A percentile compares a stretch with the other conserved stretches of the same genome.
Conservation (phyloP, 2,797 vertebrate genomes). For the Gorsachius magnificus region DNA sequence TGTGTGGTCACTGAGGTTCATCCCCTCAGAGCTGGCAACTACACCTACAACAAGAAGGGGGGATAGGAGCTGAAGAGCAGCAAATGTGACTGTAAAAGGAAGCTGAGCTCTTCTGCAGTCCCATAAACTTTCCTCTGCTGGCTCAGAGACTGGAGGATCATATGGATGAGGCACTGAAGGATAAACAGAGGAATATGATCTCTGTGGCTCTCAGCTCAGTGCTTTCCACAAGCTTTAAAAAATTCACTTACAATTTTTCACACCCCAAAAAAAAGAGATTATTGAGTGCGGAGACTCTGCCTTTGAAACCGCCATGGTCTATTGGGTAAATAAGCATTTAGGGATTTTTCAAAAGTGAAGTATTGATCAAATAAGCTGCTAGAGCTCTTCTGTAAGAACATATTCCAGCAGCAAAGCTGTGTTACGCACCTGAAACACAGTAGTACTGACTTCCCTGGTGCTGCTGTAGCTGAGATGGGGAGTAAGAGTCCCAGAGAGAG, state of each 20-base stretch:
- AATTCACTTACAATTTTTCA: constrained; percentile 25
- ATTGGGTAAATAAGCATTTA: constrained; percentile 42
- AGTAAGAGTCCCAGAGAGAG: background rate
- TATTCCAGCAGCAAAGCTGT: constrained; percentile 25
- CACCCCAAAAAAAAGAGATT: background rate
- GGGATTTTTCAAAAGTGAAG: constrained; percentile 59
- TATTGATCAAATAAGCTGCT: constrained; percentile 68
- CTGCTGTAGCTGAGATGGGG: background rate
- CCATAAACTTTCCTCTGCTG: background rate
- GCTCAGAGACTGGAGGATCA: background rate
- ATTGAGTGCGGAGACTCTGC: constrained; percentile 14
- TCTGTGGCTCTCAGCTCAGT: background rate
- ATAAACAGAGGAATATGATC: constrained; percentile 11
- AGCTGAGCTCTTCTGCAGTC: background rate
- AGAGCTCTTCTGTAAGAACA: constrained; percentile 45
- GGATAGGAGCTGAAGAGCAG: background rate
- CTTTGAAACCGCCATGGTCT: constrained; percentile 15
- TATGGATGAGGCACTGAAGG: background rate
- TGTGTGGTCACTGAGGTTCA: background rate
- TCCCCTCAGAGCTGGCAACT: background rate
- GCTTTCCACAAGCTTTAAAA: constrained; percentile 24
- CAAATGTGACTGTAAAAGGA: background rate
- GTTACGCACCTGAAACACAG: background rate
- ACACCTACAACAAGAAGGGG: background rate
- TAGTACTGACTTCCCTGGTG: background rate